Evolutionary conservation across 2,888 invertebrate genomes (phyloP).

Genomic region (Teleogryllus oceanicus): DNA sequence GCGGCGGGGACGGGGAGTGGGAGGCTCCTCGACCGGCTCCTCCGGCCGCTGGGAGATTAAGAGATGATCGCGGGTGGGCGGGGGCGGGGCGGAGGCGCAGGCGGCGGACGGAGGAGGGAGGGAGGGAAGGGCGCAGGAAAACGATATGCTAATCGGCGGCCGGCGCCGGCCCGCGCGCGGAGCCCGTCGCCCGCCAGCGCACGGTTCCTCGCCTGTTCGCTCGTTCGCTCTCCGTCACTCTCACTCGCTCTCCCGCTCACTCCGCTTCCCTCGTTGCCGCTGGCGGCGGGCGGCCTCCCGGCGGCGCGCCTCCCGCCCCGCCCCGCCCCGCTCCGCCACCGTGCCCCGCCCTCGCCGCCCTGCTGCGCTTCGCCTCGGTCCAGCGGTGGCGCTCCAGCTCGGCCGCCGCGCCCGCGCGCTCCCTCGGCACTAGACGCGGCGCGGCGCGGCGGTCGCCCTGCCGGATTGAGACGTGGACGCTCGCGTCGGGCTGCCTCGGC

Average conservation of each 20-base stretch:
- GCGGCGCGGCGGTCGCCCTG: too few species aligned
- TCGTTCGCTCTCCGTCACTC: not conserved
- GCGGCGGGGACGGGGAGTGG: not conserved
- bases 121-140: not conserved
- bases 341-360: not conserved
- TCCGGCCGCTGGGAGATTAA: not conserved
- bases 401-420: not conserved
- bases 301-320: not conserved
- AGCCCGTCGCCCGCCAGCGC: not conserved
- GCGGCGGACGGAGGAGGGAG: not conserved
- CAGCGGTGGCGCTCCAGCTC: not conserved
- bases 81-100: not conserved
- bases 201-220: not conserved
- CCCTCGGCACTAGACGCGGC: not conserved
- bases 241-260: not conserved
- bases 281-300: not conserved
- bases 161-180: not conserved
- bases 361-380: not conserved
- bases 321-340: not conserved
- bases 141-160: not conserved
- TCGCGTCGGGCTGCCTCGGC: not conserved
- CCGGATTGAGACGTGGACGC: constrained; percentile 6
- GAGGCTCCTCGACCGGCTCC: not conserved
- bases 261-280: too few species aligned
- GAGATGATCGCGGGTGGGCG: not conserved